Percentiles rank a stretch among this genome's conserved stretches.
These are phyloP conservation scores for Drosophila limbata DNA, from an alignment of 2,888 invertebrate species.

Conservation along the genomic window DNA sequence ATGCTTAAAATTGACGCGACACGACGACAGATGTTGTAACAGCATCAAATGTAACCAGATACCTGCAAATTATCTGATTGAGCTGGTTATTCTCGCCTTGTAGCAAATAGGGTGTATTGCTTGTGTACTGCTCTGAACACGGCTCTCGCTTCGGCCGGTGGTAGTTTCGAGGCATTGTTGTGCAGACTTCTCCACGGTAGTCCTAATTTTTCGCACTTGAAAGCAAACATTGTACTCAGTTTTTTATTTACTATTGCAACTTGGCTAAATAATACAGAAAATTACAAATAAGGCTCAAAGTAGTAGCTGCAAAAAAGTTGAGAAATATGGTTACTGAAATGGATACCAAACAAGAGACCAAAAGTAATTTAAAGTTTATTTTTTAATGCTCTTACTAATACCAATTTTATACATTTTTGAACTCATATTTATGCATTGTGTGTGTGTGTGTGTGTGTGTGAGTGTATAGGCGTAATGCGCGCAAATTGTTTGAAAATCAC, in stretches of 20 bases:
- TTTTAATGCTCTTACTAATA: conserved; percentile 6
- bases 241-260: not conserved
- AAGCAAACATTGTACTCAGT: not conserved
- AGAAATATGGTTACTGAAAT: not conserved
- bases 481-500: conserved; percentile 74
- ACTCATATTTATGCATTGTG: not conserved
- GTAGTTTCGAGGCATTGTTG: conserved; percentile 15
- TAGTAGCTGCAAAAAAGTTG: not conserved
- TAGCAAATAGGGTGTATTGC: not conserved
- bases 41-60: conserved; percentile 65
- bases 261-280: not conserved
- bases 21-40: conserved; percentile 59
- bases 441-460: not conserved
- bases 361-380: conserved; percentile 10
- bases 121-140: not conserved
- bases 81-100: conserved; percentile 55
- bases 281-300: not conserved
- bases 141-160: conserved; percentile 8
- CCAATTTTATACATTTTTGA: not conserved
- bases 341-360: not conserved
- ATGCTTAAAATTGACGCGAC: conserved; percentile 27
- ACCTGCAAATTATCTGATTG: conserved; percentile 68
- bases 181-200: not conserved
- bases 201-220: not conserved
- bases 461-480: conserved; percentile 56